Evolutionary conservation across 2,888 invertebrate genomes (phyloP), one percentile per base, ranked within the genome.

Genomic region (Tiliacea citrago): DNA sequence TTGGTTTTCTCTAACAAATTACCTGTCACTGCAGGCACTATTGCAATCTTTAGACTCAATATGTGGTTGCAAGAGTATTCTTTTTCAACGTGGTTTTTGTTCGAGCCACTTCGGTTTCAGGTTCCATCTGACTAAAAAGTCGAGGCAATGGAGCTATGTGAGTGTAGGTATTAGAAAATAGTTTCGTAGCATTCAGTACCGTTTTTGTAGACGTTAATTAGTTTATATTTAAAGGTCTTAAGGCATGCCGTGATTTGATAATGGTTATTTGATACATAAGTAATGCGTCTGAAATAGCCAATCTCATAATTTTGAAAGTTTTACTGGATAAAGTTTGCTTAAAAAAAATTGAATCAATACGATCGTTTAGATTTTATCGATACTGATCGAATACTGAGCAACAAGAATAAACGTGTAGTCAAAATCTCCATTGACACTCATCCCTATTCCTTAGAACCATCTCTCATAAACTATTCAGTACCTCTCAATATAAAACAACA

Each of bases 1-100:
- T 70, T 47, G 29, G 62, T 73, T 84, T 79, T 76, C 72, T 84
- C 76, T 58, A 73, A 76, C 76, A 84, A 84, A 84, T 82, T 84
- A 84, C 82, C 76, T 82, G 85, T 79, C 85, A 84, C 76, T 74
- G 82, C 69, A 76, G 73, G 61, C 78, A 73, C 79, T 82, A 73
- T 79, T 81, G 75, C 82, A 68, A 84, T 82, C 82, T 75, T 76
- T 68, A 74, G 60, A 82, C 70, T 82, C 72, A 70, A 84, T 84
- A 84, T 76, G 73, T 81, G 65, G 63, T 45, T 58, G 67, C 49
- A 65, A 79, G 82, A 74, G 62, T 71, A 66, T 76, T 79, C 35
- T 73, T 74, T 79, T 72, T 47, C 29, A 67, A 57, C n/a, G 58
- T 58, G 53, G 47, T 73, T 84, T 81, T 78, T 78, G 61, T 60